These are phyloP conservation scores for Nansenia antarctica DNA, from an alignment of 2,113 vertebrate genomes.

Conservation along the genomic window DNA sequence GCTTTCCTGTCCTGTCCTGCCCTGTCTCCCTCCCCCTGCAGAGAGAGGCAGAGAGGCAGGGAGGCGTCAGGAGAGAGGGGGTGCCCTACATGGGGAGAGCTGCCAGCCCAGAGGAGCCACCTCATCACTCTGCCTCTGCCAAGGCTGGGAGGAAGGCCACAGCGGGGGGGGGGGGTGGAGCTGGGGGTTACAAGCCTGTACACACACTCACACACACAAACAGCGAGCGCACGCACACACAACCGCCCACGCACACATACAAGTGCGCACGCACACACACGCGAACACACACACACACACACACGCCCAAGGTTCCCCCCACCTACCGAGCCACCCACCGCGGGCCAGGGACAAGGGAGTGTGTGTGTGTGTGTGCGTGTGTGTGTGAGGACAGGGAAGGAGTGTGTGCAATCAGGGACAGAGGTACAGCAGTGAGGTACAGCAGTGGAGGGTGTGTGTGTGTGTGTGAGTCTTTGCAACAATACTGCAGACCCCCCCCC, in stretches of 20 bases:
- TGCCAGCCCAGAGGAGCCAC: constrained; percentile 63
- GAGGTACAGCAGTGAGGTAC: neutral
- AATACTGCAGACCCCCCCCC: neutral
- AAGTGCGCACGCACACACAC: constrained; percentile 15
- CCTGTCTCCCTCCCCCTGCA: too few species aligned
- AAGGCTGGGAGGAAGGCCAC: constrained; percentile 76
- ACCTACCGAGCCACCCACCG: constrained; percentile 46
- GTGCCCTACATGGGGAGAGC: constrained; percentile 41
- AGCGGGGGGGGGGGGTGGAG: neutral
- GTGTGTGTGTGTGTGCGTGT: constrained; percentile 4
- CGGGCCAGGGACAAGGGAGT: neutral
- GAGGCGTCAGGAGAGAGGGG: too few species aligned
- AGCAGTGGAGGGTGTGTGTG: neutral
- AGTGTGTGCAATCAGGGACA: constrained; percentile 2
- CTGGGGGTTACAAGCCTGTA: neutral
- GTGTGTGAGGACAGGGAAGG: neutral
- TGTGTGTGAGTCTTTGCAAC: neutral
- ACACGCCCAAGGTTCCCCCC: constrained; percentile 79
- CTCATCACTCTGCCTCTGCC: constrained; percentile 83
- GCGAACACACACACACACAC: too few species aligned
- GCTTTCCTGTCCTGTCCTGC: neutral
- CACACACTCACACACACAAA: too few species aligned
- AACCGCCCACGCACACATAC: too few species aligned
- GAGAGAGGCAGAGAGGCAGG: too few species aligned
- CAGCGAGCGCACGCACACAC: neutral